Conservation (phyloP, 2,113 vertebrate genomes). For the Ibidorhyncha struthersii region DNA sequence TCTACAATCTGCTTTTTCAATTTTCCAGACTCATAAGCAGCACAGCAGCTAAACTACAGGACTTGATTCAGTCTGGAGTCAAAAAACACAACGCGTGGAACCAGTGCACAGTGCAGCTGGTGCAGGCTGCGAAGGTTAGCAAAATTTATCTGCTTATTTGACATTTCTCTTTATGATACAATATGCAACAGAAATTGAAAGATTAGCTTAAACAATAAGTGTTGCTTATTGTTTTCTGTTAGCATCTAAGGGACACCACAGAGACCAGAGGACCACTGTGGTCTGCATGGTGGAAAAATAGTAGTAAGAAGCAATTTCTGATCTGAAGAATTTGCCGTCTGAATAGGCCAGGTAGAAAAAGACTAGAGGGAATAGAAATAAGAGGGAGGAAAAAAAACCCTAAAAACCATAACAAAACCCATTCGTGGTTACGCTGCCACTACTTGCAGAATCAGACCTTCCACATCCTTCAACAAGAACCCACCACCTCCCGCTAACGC, state of each 20-base stretch:
- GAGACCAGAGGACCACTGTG: background rate
- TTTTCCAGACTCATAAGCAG: constrained; percentile 66
- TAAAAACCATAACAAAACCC: background rate
- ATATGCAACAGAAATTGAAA: background rate
- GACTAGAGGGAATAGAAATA: background rate
- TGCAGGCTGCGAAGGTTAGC: constrained; percentile 75
- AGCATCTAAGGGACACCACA: background rate
- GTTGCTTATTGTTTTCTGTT: background rate
- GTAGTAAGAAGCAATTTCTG: background rate
- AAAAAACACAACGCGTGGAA: constrained; percentile 73
- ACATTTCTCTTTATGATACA: background rate
- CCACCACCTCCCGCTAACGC: background rate
- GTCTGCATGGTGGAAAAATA: background rate
- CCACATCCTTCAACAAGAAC: background rate
- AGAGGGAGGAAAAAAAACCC: background rate
- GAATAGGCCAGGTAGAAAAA: background rate
- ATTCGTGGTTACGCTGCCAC: background rate
- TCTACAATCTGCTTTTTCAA: background rate
- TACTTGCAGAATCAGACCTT: background rate
- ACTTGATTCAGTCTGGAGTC: constrained; percentile 59
- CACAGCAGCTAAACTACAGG: constrained; percentile 60
- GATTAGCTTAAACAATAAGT: background rate
- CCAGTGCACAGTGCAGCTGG: constrained; percentile 69
- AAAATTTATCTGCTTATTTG: background rate
- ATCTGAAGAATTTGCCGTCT: background rate